Evolutionary conservation across 2,113 vertebrate species (phyloP).

Genomic region (Hippocampus zosterae): DNA sequence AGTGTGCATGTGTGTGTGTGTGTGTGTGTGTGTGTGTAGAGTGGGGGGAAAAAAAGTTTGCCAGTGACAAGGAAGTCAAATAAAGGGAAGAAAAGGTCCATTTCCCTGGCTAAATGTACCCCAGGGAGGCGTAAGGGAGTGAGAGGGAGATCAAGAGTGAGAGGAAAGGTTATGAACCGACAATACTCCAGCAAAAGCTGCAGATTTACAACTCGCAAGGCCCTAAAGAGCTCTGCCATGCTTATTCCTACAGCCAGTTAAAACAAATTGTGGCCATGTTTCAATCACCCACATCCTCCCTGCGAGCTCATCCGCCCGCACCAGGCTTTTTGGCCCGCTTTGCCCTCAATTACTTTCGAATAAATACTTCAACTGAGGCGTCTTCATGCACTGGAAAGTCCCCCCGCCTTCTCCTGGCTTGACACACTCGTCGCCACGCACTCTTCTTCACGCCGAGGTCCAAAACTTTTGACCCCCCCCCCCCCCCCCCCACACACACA

Average conservation of each 20-base stretch:
- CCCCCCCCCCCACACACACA: too few species aligned
- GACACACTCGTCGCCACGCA: constrained; percentile 19
- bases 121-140: constrained; percentile 61
- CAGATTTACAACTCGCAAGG: constrained; percentile 68
- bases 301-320: constrained; percentile 50
- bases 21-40: background rate
- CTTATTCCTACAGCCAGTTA: constrained; percentile 75
- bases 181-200: constrained; percentile 50
- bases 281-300: constrained; percentile 62
- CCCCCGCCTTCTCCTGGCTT: constrained; percentile 21
- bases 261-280: constrained; percentile 72
- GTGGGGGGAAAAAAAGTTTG: constrained; percentile 27
- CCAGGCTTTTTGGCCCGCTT: constrained; percentile 46
- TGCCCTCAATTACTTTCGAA: constrained; percentile 63
- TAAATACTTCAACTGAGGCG: constrained; percentile 64
- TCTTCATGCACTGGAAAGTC: constrained; percentile 55
- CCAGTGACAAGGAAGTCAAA: constrained; percentile 62
- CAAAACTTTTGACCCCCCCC: constrained; percentile 1
- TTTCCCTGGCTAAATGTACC: constrained; percentile 66
- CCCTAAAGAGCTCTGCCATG: constrained; percentile 59
- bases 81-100: constrained; percentile 67
- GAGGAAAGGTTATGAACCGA: constrained; percentile 65
- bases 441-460: constrained; percentile 14
- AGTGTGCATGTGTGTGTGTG: constrained; percentile 19
- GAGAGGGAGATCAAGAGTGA: constrained; percentile 51